Conservation (phyloP, 2,113 vertebrate species). For the Vanacampus margaritifer region DNA sequence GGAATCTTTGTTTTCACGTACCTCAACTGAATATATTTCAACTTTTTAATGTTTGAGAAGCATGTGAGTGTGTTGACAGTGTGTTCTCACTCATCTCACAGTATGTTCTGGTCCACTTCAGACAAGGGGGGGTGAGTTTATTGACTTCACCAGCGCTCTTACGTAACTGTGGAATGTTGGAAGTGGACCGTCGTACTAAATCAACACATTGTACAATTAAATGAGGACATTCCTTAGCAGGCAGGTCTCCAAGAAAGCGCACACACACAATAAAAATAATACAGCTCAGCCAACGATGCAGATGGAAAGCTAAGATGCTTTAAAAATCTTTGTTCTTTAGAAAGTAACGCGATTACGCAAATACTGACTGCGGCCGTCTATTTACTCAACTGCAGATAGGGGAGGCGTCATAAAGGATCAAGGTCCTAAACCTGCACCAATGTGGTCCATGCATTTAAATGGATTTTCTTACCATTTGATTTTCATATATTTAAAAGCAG, state of each 20-base stretch:
- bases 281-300: not conserved
- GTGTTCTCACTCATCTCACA: conserved; percentile 30
- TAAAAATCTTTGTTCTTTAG: not conserved
- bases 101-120: conserved; percentile 42
- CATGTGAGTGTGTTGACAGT: conserved; percentile 10
- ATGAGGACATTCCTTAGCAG: not conserved
- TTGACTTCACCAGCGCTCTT: conserved; percentile 48
- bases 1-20: not conserved
- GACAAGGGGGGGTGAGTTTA: conserved; percentile 9
- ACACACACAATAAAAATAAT: not conserved
- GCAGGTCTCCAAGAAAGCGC: not conserved
- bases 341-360: not conserved
- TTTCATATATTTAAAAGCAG: not conserved
- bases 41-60: not conserved
- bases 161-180: conserved; percentile 60
- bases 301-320: not conserved
- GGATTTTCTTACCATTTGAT: not conserved
- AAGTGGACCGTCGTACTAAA: conserved; percentile 29
- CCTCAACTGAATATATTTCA: not conserved
- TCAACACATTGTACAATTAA: conserved; percentile 15
- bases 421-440: not conserved
- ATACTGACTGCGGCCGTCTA: not conserved
- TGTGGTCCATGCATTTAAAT: not conserved
- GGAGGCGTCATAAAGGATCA: not conserved
- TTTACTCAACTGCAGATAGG: not conserved